phyloP scores from a whole-genome alignment of 2,113 vertebrate species.

The Pygoscelis antarcticus region DNA sequence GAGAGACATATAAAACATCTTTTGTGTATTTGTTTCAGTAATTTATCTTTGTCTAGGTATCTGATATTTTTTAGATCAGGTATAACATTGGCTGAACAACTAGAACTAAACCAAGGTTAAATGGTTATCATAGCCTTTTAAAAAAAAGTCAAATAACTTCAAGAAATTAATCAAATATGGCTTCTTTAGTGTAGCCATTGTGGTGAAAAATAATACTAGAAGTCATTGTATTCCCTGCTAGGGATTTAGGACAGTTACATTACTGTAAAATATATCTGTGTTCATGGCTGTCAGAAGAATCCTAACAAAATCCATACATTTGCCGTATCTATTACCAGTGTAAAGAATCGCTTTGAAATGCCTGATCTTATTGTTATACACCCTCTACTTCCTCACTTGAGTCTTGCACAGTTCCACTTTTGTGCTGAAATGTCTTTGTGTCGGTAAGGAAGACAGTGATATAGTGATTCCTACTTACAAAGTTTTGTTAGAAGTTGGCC shows the following conservation, averaged over 20 bases:
- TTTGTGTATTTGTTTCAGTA: neutral
- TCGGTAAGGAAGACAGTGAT: neutral
- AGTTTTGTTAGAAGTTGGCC: neutral
- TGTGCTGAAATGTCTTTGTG: conserved; percentile 7
- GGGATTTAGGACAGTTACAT: conserved; percentile 74
- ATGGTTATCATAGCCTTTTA: conserved; percentile 5
- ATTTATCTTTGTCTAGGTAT: neutral
- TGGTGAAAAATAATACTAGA: conserved; percentile 68
- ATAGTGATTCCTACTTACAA: neutral
- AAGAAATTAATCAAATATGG: conserved; percentile 69
- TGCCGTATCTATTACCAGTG: conserved; percentile 72
- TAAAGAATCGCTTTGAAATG: conserved; percentile 78
- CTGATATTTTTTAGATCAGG: neutral
- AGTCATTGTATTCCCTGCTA: conserved; percentile 62
- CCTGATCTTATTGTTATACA: conserved; percentile 55
- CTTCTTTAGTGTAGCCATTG: conserved; percentile 40
- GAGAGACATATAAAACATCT: neutral
- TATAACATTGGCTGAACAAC: conserved; percentile 13
- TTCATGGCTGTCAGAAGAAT: conserved; percentile 79
- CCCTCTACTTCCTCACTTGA: conserved; percentile 35
- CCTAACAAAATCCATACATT: conserved; percentile 72
- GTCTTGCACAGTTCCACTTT: conserved; percentile 5
- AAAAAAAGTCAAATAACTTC: conserved; percentile 50
- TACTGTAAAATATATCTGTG: conserved; percentile 71
- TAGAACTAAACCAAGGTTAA: conserved; percentile 69